Evolutionary conservation across 2,113 vertebrate species (phyloP).

Genomic region (Upupa epops): DNA sequence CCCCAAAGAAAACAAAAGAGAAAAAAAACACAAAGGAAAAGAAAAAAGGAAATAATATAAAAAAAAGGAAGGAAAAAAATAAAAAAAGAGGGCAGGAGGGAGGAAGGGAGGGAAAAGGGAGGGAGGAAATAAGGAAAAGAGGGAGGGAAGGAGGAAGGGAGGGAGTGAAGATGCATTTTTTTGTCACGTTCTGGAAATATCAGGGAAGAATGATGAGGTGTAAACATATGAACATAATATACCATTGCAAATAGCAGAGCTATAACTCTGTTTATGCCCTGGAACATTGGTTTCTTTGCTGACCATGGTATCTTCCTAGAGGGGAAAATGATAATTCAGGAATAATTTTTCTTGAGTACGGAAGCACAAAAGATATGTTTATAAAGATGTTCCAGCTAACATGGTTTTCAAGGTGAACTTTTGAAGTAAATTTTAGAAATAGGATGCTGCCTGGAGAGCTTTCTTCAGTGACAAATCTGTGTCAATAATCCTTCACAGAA

Average conservation of each 20-base stretch:
- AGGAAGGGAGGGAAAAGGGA: not conserved
- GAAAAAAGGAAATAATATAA: too few species aligned
- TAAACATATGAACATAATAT: not conserved
- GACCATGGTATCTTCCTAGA: not conserved
- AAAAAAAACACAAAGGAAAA: not conserved
- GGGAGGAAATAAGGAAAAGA: too few species aligned
- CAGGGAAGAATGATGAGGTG: not conserved
- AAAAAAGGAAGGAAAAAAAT: too few species aligned
- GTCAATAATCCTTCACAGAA: not conserved
- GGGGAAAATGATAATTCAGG: not conserved
- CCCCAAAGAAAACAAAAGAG: not conserved
- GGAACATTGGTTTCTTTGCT: not conserved
- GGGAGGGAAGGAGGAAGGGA: accelerated
- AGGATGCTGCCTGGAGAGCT: not conserved
- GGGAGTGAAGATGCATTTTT: not conserved
- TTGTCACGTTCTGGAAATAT: not conserved
- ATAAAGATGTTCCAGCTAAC: not conserved
- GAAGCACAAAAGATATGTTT: not conserved
- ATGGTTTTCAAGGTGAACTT: not conserved
- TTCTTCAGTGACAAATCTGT: not conserved
- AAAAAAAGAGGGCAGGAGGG: accelerated
- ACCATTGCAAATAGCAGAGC: not conserved
- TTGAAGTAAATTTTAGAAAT: conserved; percentile 2
- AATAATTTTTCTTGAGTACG: not conserved
- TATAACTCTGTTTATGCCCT: not conserved